phyloP scores from a whole-genome alignment of 2,113 vertebrate genomes.

The Paratilapia polleni region DNA sequence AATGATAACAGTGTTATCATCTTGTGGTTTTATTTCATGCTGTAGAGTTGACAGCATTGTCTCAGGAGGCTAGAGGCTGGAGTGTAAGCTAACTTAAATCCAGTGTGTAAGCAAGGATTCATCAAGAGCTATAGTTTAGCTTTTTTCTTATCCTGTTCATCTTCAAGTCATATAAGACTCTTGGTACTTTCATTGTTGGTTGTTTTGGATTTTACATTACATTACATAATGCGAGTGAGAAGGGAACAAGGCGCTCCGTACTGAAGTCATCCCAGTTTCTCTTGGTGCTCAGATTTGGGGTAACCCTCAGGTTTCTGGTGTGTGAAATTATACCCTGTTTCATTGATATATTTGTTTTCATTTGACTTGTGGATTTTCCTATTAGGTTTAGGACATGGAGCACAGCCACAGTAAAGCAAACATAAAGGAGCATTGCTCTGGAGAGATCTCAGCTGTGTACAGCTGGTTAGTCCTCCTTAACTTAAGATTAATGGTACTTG shows the following conservation, averaged over 20 bases:
- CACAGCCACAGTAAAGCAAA: slow-evolving; percentile 7
- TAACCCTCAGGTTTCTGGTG: not conserved
- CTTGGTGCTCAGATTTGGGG: not conserved
- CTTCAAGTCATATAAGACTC: not conserved
- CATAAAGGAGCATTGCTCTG: not conserved
- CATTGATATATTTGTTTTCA: not conserved
- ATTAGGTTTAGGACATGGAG: slow-evolving; percentile 22
- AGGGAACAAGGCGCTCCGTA: not conserved
- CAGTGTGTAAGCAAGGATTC: not conserved
- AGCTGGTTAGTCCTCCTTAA: slow-evolving; percentile 18
- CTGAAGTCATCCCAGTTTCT: not conserved
- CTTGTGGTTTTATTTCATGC: not conserved
- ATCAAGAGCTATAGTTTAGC: not conserved
- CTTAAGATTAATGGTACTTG: slow-evolving; percentile 22
- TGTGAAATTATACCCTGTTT: not conserved
- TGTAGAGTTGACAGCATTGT: not conserved
- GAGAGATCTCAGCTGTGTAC: slow-evolving; percentile 19
- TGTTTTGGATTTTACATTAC: slow-evolving; percentile 7
- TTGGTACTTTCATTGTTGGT: not conserved
- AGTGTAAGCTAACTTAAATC: not conserved
- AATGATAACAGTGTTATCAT: not conserved
- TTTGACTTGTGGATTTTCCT: slow-evolving; percentile 9
- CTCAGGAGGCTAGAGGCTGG: not conserved
- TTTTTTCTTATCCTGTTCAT: not conserved
- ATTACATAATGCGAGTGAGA: not conserved